Percentiles rank a stretch among this genome's conserved stretches.
Evolutionary conservation across 2,888 invertebrate species (phyloP).

Genomic region (Paralinhomoeus sp.): DNA sequence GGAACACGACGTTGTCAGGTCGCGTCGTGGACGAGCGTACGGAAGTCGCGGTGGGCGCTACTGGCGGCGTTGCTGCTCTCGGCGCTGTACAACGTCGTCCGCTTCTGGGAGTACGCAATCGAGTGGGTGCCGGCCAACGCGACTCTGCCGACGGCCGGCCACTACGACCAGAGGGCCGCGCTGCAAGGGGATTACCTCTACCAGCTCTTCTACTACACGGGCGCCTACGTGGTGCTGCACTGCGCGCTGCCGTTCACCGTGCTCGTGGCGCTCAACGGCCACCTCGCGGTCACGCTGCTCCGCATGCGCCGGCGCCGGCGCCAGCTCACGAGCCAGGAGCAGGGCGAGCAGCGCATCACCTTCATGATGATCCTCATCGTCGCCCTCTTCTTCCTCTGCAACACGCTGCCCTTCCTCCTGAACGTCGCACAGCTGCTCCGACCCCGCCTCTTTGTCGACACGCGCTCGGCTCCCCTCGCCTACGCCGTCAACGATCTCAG

Average conservation of each 20-base stretch:
- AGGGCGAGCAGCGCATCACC: slow-evolving; percentile 18
- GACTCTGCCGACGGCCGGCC: slow-evolving; percentile 6
- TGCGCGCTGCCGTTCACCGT: slow-evolving; percentile 19
- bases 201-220: slow-evolving; percentile 18
- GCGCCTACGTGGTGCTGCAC: slow-evolving; percentile 18
- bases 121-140: too few species aligned
- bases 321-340: slow-evolving; percentile 17
- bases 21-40: slow-evolving; percentile 17
- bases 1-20: slow-evolving; percentile 13
- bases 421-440: neutral
- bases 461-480: slow-evolving; percentile 7
- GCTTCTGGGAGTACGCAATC: slow-evolving; percentile 20
- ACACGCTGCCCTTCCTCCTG: slow-evolving; percentile 12
- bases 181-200: too few species aligned
- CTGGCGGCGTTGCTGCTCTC: slow-evolving; percentile 14
- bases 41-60: slow-evolving; percentile 15
- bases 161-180: too few species aligned
- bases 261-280: slow-evolving; percentile 16
- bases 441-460: neutral
- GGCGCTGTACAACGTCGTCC: slow-evolving; percentile 15
- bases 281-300: slow-evolving; percentile 12
- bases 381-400: slow-evolving; percentile 17
- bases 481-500: slow-evolving; percentile 18
- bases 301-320: slow-evolving; percentile 12
- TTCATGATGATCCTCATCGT: slow-evolving; percentile 22